Evolutionary conservation across 2,797 vertebrate genomes (phyloP).

Genomic region (Eutrigla gurnardus): DNA sequence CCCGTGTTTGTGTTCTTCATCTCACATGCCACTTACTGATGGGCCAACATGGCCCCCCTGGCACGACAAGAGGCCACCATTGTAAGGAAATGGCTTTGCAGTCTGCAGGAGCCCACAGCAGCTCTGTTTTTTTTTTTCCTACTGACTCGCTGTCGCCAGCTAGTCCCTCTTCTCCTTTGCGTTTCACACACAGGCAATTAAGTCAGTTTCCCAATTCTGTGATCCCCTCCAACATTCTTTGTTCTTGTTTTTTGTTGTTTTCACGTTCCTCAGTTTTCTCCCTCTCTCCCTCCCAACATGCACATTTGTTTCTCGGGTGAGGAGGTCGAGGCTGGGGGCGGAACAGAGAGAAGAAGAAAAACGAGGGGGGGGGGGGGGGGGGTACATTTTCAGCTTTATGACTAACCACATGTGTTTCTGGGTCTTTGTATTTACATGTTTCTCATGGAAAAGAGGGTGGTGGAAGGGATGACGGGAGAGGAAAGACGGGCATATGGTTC

Average conservation of each 20-base stretch:
- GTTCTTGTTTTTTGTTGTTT: constrained; percentile 70
- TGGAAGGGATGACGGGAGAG: constrained; percentile 69
- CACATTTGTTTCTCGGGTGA: constrained; percentile 73
- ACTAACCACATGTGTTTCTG: constrained; percentile 85
- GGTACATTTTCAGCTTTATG: constrained; percentile 77
- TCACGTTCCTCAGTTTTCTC: constrained; percentile 53
- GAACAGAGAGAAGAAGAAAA: constrained; percentile 57
- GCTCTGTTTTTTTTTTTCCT: constrained; percentile 27
- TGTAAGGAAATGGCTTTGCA: constrained; percentile 63
- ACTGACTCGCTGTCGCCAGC: constrained; percentile 63
- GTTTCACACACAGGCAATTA: constrained; percentile 78
- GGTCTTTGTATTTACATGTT: constrained; percentile 83
- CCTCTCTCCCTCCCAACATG: constrained; percentile 54
- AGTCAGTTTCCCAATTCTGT: constrained; percentile 71
- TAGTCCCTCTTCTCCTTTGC: constrained; percentile 69
- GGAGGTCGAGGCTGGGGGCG: constrained; percentile 70
- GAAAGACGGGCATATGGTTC: constrained; percentile 82
- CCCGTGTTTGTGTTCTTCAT: constrained; percentile 55
- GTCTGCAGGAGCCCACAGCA: constrained; percentile 58
- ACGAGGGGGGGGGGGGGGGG: constrained; percentile 18
- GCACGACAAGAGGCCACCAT: constrained; percentile 57
- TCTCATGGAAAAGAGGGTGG: constrained; percentile 81
- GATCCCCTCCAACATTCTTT: constrained; percentile 70
- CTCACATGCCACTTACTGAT: constrained; percentile 49
- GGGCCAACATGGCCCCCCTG: constrained; percentile 37